phyloP scores from a whole-genome alignment of 2,888 invertebrate genomes.

The Drosophila lutescens region DNA sequence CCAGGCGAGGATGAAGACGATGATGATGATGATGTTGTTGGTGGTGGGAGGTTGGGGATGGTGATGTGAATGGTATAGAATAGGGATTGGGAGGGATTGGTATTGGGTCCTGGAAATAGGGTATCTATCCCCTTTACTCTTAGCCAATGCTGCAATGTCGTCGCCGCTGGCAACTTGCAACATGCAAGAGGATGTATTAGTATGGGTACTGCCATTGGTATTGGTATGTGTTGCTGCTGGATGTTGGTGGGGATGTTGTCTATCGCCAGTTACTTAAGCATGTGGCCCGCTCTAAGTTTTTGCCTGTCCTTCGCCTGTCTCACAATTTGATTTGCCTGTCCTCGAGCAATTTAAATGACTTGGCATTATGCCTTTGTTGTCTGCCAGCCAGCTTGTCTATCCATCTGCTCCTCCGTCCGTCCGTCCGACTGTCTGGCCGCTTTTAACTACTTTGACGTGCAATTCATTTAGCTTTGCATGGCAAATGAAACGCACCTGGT shows the following conservation, averaged over 20 bases:
- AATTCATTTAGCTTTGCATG: slow-evolving; percentile 69
- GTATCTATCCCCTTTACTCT: slow-evolving; percentile 20
- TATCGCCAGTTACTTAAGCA: slow-evolving; percentile 48
- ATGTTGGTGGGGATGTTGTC: neutral
- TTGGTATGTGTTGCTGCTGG: neutral
- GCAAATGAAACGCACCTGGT: slow-evolving; percentile 55
- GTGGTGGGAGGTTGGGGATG: neutral
- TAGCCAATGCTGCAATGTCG: slow-evolving; percentile 53
- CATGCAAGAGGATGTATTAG: too few relatives aligned
- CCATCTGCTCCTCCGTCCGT: slow-evolving; percentile 28
- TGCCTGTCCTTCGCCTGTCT: slow-evolving; percentile 50
- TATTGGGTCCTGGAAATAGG: slow-evolving; percentile 20
- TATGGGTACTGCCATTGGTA: too few relatives aligned
- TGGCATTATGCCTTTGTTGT: slow-evolving; percentile 56
- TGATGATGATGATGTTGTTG: neutral
- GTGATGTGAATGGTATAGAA: neutral
- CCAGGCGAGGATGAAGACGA: slow-evolving; percentile 28
- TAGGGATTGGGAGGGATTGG: slow-evolving; percentile 15
- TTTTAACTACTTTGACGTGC: slow-evolving; percentile 72
- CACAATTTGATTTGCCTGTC: slow-evolving; percentile 60
- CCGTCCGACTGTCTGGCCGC: slow-evolving; percentile 53
- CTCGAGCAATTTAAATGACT: slow-evolving; percentile 72
- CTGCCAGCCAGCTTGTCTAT: slow-evolving; percentile 18
- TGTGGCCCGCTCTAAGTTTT: slow-evolving; percentile 33
- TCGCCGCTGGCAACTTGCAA: slow-evolving; percentile 35